phyloP scores from a whole-genome alignment of 1,140 invertebrate genomes.

The Nasonia longicornis region DNA sequence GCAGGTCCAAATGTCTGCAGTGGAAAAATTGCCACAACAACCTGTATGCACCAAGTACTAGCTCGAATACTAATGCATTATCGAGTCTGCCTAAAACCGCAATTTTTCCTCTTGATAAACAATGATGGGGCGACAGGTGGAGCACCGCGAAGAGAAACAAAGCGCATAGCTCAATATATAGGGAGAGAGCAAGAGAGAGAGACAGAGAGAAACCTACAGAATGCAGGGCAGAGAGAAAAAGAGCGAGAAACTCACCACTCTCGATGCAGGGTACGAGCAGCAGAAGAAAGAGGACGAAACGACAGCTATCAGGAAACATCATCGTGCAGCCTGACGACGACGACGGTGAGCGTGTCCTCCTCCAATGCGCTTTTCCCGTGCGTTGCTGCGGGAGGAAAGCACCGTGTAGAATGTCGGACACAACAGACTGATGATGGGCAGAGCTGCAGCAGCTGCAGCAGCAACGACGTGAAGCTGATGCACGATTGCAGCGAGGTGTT shows the following conservation, averaged over 20 bases:
- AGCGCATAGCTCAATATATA: background rate
- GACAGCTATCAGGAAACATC: conserved; percentile 66
- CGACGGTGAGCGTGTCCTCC: background rate
- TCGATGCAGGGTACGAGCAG: conserved; percentile 68
- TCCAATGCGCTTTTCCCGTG: background rate
- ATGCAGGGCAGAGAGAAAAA: background rate
- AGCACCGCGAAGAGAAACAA: background rate
- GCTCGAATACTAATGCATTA: no score
- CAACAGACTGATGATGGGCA: no score
- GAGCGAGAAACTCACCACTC: conserved; percentile 64
- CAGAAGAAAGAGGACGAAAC: conserved; percentile 66
- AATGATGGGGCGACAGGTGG: background rate
- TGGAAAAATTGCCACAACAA: no score
- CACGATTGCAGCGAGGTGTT: background rate
- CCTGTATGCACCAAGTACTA: no score
- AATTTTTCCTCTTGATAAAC: no score
- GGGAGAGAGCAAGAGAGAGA: no score
- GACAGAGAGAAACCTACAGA: background rate
- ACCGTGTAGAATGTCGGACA: no score
- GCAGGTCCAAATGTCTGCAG: no score
- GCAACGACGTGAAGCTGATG: background rate
- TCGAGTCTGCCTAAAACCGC: no score
- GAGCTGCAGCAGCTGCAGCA: background rate
- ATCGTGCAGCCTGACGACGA: conserved; percentile 38
- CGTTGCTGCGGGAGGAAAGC: no score